phyloP scores from a whole-genome alignment of 2,113 vertebrate genomes.

The Sarotherodon lohbergeri region DNA sequence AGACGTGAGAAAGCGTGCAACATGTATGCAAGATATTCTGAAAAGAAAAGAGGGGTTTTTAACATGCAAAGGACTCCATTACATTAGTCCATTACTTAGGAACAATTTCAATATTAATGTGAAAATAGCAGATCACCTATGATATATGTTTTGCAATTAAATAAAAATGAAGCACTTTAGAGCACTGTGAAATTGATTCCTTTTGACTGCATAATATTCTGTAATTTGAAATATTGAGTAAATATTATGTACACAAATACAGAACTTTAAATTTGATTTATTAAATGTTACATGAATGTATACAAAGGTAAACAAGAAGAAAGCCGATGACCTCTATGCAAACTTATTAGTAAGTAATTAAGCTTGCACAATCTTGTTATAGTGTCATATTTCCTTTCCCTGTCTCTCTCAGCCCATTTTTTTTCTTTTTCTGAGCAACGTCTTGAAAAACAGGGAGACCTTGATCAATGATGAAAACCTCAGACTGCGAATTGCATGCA shows the following conservation, averaged over 20 bases:
- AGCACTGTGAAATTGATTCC: not conserved
- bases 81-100: not conserved
- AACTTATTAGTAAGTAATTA: not conserved
- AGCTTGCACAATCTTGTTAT: not conserved
- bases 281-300: not conserved
- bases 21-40: slow-evolving; percentile 6
- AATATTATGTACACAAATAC: not conserved
- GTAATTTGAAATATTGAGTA: not conserved
- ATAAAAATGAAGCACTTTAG: not conserved
- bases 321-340: not conserved
- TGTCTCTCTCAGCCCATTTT: not conserved
- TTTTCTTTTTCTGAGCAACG: not conserved
- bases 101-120: not conserved
- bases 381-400: not conserved
- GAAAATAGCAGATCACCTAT: not conserved
- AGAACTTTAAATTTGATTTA: not conserved
- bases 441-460: slow-evolving; percentile 5
- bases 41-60: not conserved
- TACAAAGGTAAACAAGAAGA: not conserved
- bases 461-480: slow-evolving; percentile 15
- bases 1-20: slow-evolving; percentile 22
- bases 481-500: not conserved
- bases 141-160: not conserved
- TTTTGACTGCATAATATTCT: not conserved
- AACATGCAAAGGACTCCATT: not conserved